Conservation (phyloP, 2,888 invertebrate species). For the Balanococcus diminutus region DNA sequence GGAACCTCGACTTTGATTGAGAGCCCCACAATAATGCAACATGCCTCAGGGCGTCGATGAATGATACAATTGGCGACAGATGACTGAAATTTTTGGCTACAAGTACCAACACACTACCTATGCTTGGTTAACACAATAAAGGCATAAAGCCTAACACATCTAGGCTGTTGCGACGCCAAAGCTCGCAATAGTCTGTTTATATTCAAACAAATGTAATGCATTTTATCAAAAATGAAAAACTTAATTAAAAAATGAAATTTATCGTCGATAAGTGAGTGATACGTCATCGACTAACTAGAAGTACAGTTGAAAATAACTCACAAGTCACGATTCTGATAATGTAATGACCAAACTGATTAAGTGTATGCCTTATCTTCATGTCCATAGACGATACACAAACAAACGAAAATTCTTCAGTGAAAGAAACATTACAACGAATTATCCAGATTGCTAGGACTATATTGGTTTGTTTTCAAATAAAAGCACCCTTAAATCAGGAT, state of each 20-base stretch:
- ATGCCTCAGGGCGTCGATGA: too few relatives aligned
- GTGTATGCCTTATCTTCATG: neutral
- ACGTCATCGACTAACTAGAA: neutral
- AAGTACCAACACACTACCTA: neutral
- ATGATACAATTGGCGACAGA: too few relatives aligned
- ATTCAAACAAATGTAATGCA: neutral
- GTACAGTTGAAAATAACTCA: neutral
- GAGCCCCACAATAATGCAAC: too few relatives aligned
- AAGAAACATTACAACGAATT: neutral
- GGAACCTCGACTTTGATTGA: too few relatives aligned
- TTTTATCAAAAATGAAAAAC: neutral
- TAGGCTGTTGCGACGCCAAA: neutral
- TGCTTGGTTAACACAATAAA: neutral
- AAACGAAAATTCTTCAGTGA: neutral
- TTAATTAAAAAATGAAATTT: neutral
- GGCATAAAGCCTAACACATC: neutral
- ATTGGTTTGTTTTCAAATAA: neutral
- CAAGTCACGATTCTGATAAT: neutral
- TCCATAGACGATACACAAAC: neutral
- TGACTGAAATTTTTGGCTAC: neutral
- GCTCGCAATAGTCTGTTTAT: neutral
- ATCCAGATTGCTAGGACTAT: neutral
- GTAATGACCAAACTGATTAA: neutral
- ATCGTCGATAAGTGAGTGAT: neutral
- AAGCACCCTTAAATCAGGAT: neutral